Conservation (phyloP, 2,888 invertebrate genomes). For the Morpho achilles region DNA sequence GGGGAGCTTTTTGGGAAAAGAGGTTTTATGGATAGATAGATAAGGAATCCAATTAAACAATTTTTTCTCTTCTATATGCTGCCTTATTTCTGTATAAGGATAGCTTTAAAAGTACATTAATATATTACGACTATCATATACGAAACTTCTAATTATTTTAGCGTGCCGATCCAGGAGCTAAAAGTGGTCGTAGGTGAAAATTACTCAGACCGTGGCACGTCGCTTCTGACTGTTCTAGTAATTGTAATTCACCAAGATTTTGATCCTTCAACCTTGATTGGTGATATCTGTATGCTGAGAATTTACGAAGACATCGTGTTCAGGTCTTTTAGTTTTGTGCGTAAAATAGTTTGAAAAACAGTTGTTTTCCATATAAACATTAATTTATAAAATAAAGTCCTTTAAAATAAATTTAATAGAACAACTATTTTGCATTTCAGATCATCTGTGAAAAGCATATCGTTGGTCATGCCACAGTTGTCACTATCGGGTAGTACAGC, state of each 20-base stretch:
- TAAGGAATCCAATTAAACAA: no score
- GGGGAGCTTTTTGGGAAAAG: no score
- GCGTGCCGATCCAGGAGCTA: slow-evolving; percentile 51
- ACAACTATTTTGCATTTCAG: slow-evolving; percentile 24
- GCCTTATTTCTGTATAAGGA: no score
- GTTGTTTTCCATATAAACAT: no score
- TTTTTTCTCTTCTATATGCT: no score
- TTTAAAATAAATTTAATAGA: background rate
- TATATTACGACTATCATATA: no score
- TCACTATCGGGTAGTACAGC: slow-evolving; percentile 32
- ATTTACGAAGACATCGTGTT: slow-evolving; percentile 42
- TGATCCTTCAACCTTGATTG: slow-evolving; percentile 42
- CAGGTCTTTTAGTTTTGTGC: slow-evolving; percentile 34
- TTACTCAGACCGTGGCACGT: slow-evolving; percentile 58
- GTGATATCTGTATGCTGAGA: slow-evolving; percentile 51
- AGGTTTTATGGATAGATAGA: no score
- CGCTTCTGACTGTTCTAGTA: slow-evolving; percentile 43
- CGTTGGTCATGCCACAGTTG: slow-evolving; percentile 25
- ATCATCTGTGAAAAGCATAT: slow-evolving; percentile 31
- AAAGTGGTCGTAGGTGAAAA: slow-evolving; percentile 55
- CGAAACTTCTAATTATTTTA: slow-evolving; percentile 28
- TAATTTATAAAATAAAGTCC: no score
- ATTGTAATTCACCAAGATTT: slow-evolving; percentile 49
- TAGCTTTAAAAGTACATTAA: no score
- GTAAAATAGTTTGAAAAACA: no score